Evolutionary conservation across 2,888 invertebrate species (phyloP), one percentile per base, ranked within the genome.

Genomic region (Calameuta filiformis): DNA sequence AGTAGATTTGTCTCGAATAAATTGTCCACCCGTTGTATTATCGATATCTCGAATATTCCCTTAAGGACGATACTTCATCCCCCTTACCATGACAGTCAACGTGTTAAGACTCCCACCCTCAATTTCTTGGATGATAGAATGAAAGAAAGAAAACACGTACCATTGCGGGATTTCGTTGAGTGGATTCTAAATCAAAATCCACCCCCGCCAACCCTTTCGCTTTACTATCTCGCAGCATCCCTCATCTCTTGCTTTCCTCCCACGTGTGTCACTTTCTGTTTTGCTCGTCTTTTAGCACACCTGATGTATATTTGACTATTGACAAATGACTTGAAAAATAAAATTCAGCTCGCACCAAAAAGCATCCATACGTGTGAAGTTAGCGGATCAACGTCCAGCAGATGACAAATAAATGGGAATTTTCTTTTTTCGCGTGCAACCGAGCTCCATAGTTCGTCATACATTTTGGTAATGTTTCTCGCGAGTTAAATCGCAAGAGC

Each of bases 141-240:
- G 56, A 56, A 56, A 56, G 23, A 56, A 56, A 56, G 56, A 56
- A 56, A 56, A 56, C 56, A 56, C 56, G 74, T 69, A 77, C 77
- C 73, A 56, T 69, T 74, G 77, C 68, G 75, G 31, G 23, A 69
- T 75, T 75, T 35, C 92, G 15, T 91, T 84, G 35, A 83, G 88
- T 56, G 56, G 56, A 56, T 56, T 56, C 23, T 56, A 56, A 56
- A 56, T 56, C 56, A 56, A 56, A 56, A 56, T 56, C 56, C 56
- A 56, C 9, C 56, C 56, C 56, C 23, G 3, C 1, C 23, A 37
- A 37, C 37, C 37, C 23, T 56, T 56, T 56, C 9, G 6, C 56
- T 9, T 56, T 23, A 56, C 56, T 23, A 56, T 56, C 56, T 23
- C 12, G 0, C 3, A 15, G 4, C 40, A 40, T 40, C 40, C 40